These are phyloP conservation scores for Anser cygnoides DNA, from an alignment of 2,113 vertebrate species.

Conservation along the genomic window DNA sequence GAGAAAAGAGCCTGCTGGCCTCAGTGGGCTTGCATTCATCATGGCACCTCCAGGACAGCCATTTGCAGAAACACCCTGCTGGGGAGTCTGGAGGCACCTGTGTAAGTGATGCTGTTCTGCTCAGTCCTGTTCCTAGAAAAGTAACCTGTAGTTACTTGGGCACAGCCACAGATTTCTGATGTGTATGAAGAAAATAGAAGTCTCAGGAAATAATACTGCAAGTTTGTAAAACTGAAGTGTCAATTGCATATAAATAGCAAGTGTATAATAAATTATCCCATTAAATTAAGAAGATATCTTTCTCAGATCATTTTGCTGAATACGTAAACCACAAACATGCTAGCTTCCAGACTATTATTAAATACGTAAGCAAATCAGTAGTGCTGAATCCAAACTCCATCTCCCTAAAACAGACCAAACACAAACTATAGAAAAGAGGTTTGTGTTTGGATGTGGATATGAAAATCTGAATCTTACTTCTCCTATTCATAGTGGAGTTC, in stretches of 20 bases:
- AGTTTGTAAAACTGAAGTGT: not conserved
- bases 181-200: not conserved
- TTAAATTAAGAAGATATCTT: not conserved
- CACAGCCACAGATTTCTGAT: not conserved
- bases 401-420: not conserved
- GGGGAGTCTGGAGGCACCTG: not conserved
- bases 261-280: not conserved
- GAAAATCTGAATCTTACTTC: not conserved
- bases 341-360: not conserved
- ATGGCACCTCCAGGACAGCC: not conserved
- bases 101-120: not conserved
- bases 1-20: not conserved
- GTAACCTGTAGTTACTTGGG: not conserved
- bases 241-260: not conserved
- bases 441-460: not conserved
- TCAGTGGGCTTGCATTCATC: not conserved
- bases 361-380: not conserved
- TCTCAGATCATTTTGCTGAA: not conserved
- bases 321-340: not conserved
- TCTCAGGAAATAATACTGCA: not conserved
- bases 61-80: accelerated
- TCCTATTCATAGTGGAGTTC: not conserved
- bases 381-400: not conserved
- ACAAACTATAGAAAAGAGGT: not conserved
- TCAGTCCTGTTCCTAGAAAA: not conserved